phyloP scores from a whole-genome alignment of 2,888 invertebrate species.

The Metopia argyrocephala region DNA sequence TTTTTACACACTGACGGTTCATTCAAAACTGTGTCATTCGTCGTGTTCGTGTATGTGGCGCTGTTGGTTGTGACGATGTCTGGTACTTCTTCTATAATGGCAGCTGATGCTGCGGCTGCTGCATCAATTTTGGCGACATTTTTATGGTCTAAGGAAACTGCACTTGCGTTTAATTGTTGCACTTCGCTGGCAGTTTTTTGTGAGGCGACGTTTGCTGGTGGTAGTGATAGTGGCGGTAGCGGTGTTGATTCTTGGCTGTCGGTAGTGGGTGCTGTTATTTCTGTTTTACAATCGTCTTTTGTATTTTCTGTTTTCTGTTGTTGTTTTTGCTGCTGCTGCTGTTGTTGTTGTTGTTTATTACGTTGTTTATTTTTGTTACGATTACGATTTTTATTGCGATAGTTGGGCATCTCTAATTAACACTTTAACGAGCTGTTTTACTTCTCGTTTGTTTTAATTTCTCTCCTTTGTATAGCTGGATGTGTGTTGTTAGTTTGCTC shows the following conservation, averaged over 20 bases:
- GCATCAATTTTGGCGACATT: conserved; percentile 10
- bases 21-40: conserved; percentile 58
- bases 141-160: conserved; percentile 29
- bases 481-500: conserved; percentile 32
- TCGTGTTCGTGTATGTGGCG: conserved; percentile 9
- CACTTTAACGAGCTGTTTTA: conserved; percentile 52
- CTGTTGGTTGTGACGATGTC: conserved; percentile 31
- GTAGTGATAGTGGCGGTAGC: conserved; percentile 32
- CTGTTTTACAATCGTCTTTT: conserved; percentile 45
- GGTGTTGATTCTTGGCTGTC: conserved; percentile 38
- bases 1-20: conserved; percentile 48
- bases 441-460: conserved; percentile 69
- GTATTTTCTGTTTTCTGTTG: conserved; percentile 59
- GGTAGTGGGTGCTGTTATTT: not conserved
- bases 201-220: conserved; percentile 11
- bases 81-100: conserved; percentile 35
- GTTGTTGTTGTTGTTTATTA: conserved; percentile 64
- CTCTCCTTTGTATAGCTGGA: conserved; percentile 29
- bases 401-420: conserved; percentile 66
- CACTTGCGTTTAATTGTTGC: conserved; percentile 36
- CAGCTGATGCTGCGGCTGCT: not conserved
- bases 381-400: conserved; percentile 70
- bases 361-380: conserved; percentile 66
- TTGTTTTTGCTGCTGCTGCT: conserved; percentile 49
- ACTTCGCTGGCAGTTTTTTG: conserved; percentile 15